Evolutionary conservation across 64 coral and sea anemone genomes (phyloP).

Genomic region (Platygyra sinensis): DNA sequence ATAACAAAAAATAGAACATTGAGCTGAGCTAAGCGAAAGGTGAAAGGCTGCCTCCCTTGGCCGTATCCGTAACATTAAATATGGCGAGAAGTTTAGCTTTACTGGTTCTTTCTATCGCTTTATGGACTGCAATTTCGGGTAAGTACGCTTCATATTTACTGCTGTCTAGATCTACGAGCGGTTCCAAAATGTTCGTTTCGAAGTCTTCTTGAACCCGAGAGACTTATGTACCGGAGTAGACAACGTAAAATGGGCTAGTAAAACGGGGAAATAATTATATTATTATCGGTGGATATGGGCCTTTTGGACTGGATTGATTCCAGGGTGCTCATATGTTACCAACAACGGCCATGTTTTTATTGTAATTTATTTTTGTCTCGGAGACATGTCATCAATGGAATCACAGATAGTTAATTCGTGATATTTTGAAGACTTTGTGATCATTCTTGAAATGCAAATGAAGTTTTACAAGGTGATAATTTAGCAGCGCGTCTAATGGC

Average conservation of each 20-base stretch:
- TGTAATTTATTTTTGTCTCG: not conserved
- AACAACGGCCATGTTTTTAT: not conserved
- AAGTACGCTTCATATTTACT: not conserved
- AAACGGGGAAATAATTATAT: no score
- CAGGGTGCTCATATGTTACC: no score
- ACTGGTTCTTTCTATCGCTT: not conserved
- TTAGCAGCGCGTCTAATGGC: not conserved
- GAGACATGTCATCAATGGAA: not conserved
- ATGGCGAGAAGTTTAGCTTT: not conserved
- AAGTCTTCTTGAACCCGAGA: not conserved
- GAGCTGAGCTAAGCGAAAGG: not conserved
- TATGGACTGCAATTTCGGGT: conserved; percentile 9
- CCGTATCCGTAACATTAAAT: not conserved
- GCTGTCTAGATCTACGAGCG: not conserved
- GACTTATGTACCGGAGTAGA: not conserved
- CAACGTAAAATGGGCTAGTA: no score
- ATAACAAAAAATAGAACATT: not conserved
- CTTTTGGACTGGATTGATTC: no score
- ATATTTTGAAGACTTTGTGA: not conserved
- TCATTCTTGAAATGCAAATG: not conserved
- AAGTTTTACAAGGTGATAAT: conserved; percentile 1
- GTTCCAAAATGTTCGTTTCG: not conserved
- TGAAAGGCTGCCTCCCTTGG: not conserved
- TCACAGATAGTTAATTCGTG: not conserved
- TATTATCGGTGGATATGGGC: no score